Percentiles rank a stretch among this genome's conserved stretches.
Conservation (phyloP, 2,113 vertebrate species). For the Triplophysa dalaica region DNA sequence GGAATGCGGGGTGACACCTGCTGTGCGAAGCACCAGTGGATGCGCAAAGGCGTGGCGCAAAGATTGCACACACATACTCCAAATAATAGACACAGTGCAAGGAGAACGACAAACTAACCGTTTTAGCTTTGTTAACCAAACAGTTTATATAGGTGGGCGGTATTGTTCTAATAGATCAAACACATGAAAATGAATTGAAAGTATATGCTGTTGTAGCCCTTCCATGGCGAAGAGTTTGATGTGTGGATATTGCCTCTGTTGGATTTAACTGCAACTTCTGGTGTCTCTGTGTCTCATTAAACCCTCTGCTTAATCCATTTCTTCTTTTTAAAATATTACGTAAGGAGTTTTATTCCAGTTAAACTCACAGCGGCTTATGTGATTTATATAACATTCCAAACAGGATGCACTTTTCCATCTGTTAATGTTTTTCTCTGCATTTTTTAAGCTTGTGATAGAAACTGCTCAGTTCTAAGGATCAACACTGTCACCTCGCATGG, state of each 20-base stretch:
- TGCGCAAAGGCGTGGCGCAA: constrained; percentile 33
- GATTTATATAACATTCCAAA: constrained; percentile 8
- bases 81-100: neutral
- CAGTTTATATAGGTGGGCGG: neutral
- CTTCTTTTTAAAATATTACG: constrained; percentile 17
- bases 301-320: neutral
- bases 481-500: neutral
- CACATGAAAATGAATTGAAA: too few species aligned
- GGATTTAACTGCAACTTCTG: neutral
- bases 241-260: neutral
- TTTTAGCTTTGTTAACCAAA: neutral
- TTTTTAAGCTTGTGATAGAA: neutral
- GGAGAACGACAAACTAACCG: neutral
- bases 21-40: constrained; percentile 24
- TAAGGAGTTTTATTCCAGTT: constrained; percentile 22
- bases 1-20: constrained; percentile 39
- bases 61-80: constrained; percentile 14
- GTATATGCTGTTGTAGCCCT: neutral
- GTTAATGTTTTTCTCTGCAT: neutral
- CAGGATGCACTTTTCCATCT: constrained; percentile 6
- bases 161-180: too few species aligned
- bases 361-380: constrained; percentile 28
- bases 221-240: neutral
- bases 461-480: constrained; percentile 23
- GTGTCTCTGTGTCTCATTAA: constrained; percentile 1